Base-by-base conservation (phyloP, 2,113 vertebrate species). In the Carassius auratus region DNA sequence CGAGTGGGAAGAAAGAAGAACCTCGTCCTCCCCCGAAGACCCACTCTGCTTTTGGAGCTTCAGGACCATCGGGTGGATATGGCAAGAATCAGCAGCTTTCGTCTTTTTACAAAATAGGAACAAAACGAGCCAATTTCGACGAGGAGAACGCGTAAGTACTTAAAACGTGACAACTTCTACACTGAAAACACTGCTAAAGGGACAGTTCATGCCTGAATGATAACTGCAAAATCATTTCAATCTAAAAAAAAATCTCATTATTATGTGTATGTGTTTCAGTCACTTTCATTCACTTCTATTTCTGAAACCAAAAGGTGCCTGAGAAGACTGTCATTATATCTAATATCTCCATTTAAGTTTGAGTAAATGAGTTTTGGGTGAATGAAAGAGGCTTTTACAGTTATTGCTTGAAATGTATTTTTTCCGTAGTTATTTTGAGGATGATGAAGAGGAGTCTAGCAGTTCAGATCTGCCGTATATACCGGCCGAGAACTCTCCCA, bases 91-190 rank as follows among this genome's bases (percentile, higher is more conserved):
- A 97, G 85, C 98, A 99, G 92, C 95, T 99, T 33, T 97, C 98
- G 78, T 97, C 97, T 26, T 99, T 99, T 92, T 99, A 99, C 92
- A 99, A 99, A 93, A 99, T 99, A 79, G 98, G 98, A 69, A 97
- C 98, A 36, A 99, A 99, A 90, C 91, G 97, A 88, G 96, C 97
- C 0, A 99, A 98, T 90, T 99, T 99, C 76, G 98, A 99, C 89
- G 98, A 99, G 90, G 98, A 99, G 91, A 99, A 99, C 87, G 97
- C 98, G 94, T 96, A 76, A 94, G 94, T 94, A 8, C 69, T 2
- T 7, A 1, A n/a, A 30, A 3, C n/a, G 38, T 38, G 5, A 2
- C 14, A 0, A 0, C 8, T 26, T 76, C 42, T 75, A 6, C n/a
- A 75, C 45, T 23, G 1, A 36, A 3, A 76, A 76, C 14, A 52